Percentiles rank a stretch among this genome's conserved stretches.
These are phyloP conservation scores for Lytechinus variegatus DNA, from an alignment of 35 echinoderm and acorn worm genomes.

Conservation along the genomic window DNA sequence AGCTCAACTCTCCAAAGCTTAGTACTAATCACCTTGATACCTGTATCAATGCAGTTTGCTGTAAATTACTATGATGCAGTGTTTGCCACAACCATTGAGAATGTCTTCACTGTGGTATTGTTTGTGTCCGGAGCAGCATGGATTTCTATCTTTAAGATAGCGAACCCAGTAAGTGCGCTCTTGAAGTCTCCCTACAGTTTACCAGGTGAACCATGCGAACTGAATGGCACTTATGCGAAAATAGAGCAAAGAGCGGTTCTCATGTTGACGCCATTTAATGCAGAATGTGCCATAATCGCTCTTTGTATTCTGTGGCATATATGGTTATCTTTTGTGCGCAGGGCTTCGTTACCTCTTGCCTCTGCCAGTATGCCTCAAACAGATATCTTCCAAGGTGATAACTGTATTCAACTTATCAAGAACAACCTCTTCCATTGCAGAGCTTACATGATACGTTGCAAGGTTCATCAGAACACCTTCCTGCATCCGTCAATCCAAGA, in stretches of 20 bases:
- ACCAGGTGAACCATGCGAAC: neutral
- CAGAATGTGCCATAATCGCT: neutral
- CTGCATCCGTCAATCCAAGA: neutral
- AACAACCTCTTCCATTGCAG: neutral
- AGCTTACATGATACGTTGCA: neutral
- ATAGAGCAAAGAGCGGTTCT: neutral
- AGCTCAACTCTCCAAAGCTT: neutral
- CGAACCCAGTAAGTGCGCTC: neutral
- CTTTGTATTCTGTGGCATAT: conserved; percentile 20
- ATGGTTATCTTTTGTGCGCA: neutral
- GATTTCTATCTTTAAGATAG: conserved; percentile 17
- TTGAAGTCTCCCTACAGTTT: neutral
- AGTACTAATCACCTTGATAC: neutral
- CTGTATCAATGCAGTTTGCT: neutral
- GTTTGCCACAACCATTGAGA: neutral
- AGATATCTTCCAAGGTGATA: neutral
- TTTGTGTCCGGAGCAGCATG: neutral
- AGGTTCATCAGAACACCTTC: neutral
- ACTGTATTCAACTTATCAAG: neutral
- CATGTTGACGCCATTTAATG: neutral
- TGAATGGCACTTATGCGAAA: neutral
- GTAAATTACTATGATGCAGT: conserved; percentile 25
- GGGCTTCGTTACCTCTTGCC: neutral
- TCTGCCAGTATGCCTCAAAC: neutral
- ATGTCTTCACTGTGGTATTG: neutral